These are phyloP conservation scores for Rotaria magnacalcarata DNA, from an alignment of 2,888 invertebrate genomes.

Conservation along the genomic window DNA sequence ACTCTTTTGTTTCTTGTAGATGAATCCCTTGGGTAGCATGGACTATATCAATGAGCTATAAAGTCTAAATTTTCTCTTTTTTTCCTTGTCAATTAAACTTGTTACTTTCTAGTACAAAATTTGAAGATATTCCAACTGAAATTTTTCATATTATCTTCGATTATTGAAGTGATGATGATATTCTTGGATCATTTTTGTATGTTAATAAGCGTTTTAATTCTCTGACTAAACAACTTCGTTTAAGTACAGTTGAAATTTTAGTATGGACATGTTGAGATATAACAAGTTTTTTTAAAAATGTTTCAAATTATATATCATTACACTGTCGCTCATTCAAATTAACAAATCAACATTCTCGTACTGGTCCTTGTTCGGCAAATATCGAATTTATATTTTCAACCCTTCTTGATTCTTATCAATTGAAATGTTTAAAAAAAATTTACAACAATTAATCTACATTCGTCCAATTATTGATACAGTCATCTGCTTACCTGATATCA, in stretches of 20 bases:
- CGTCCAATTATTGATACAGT: neutral
- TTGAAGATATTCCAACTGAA: neutral
- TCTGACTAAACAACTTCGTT: neutral
- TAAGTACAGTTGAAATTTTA: neutral
- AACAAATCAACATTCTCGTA: neutral
- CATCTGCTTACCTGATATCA: neutral
- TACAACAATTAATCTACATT: neutral
- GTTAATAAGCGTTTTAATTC: neutral
- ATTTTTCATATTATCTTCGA: neutral
- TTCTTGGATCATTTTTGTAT: neutral
- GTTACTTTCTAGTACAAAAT: neutral
- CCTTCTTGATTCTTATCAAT: neutral
- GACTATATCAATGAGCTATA: neutral
- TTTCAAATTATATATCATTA: neutral
- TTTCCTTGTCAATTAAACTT: too few species aligned
- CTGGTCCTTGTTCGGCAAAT: neutral
- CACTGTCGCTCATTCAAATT: neutral
- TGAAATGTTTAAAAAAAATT: neutral
- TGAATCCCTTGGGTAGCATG: too few species aligned
- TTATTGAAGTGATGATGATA: neutral
- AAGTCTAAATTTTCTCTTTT: neutral
- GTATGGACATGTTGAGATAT: neutral
- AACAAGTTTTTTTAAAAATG: neutral
- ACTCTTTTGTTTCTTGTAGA: too few species aligned
- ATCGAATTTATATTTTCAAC: neutral